Percentiles rank a stretch among this genome's conserved stretches.
phyloP scores from a whole-genome alignment of 2,113 vertebrate genomes.

The Etheostoma spectabile region DNA sequence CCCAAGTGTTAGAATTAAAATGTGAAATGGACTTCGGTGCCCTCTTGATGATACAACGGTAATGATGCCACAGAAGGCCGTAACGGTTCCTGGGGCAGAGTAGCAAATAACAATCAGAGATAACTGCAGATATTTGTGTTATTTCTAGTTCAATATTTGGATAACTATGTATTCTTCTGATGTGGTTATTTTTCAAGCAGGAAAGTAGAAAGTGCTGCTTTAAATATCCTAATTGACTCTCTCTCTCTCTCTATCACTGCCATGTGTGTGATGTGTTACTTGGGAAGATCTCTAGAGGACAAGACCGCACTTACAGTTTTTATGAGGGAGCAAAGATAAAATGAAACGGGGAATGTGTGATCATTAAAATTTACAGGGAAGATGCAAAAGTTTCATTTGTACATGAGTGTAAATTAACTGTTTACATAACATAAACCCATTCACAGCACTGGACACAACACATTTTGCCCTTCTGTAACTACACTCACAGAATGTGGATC shows the following conservation, averaged over 20 bases:
- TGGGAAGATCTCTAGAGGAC: constrained; percentile 37
- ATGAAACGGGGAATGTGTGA: background rate
- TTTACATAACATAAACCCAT: background rate
- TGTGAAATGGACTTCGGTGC: background rate
- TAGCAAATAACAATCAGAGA: background rate
- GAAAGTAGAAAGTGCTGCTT: background rate
- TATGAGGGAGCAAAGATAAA: background rate
- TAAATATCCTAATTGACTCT: constrained; percentile 18
- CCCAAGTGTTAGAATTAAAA: background rate
- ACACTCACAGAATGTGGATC: background rate
- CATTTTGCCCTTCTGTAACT: background rate
- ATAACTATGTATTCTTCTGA: constrained; percentile 12
- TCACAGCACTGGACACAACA: background rate
- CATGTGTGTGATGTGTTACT: constrained; percentile 13
- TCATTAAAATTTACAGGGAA: constrained; percentile 10
- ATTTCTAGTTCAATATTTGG: constrained; percentile 3
- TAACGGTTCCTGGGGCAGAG: background rate
- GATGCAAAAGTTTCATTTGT: background rate
- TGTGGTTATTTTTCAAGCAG: background rate
- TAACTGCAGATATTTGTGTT: constrained; percentile 18
- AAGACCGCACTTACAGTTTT: constrained; percentile 22
- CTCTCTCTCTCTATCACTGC: constrained; percentile 16
- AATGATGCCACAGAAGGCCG: background rate
- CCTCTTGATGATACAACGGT: no score
- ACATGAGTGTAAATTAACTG: background rate